Percentiles rank a stretch among this genome's conserved stretches.
phyloP scores from a whole-genome alignment of 2,113 vertebrate species.

The Platichthys flesus region DNA sequence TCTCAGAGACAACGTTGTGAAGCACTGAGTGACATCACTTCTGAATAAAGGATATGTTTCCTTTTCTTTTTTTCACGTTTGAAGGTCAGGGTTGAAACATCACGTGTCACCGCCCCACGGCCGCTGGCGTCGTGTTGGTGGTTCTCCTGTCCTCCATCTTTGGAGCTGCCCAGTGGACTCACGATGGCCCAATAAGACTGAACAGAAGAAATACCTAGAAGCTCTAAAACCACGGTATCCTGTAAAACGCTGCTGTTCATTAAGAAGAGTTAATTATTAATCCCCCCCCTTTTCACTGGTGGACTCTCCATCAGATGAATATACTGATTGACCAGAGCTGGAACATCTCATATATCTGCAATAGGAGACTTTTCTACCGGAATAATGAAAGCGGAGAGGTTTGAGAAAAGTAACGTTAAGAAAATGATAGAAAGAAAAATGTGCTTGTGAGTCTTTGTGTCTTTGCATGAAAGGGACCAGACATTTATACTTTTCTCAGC shows the following conservation, averaged over 20 bases:
- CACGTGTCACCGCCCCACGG: constrained; percentile 25
- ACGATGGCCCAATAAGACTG: constrained; percentile 79
- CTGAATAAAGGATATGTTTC: neutral
- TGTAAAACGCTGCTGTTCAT: neutral
- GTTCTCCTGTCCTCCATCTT: constrained; percentile 78
- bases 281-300: neutral
- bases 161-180: constrained; percentile 74
- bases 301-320: constrained; percentile 51
- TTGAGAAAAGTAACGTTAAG: constrained; percentile 75
- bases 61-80: neutral
- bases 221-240: constrained; percentile 80
- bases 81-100: constrained; percentile 68
- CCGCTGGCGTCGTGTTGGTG: constrained; percentile 70
- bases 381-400: constrained; percentile 70
- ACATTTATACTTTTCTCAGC: neutral
- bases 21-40: neutral
- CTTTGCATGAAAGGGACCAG: neutral
- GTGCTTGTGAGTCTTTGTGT: neutral
- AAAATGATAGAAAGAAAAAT: neutral
- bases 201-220: constrained; percentile 81
- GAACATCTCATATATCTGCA: constrained; percentile 78
- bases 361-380: constrained; percentile 78
- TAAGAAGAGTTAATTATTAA: neutral
- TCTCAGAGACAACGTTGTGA: neutral
- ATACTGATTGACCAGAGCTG: constrained; percentile 78